These are phyloP conservation scores for Halcyon malimbica DNA, from an alignment of 2,113 vertebrate species.

Conservation along the genomic window DNA sequence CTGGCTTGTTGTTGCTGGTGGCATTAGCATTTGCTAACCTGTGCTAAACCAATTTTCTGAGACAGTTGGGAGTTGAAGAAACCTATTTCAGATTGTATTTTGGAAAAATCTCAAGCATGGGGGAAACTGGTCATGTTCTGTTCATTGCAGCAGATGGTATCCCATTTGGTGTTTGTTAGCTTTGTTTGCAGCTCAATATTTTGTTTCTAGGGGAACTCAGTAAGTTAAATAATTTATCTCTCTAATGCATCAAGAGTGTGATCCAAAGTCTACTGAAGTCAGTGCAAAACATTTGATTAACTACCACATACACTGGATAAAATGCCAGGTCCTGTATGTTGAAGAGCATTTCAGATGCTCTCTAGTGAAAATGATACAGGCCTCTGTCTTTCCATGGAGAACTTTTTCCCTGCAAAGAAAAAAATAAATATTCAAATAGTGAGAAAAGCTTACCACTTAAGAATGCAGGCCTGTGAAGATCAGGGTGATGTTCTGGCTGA, in stretches of 20 bases:
- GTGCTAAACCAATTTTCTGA: constrained; percentile 36
- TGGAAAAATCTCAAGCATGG: constrained; percentile 56
- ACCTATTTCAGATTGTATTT: constrained; percentile 62
- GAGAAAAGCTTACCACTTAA: not conserved
- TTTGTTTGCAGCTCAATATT: constrained; percentile 65
- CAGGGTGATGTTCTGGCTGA: not conserved
- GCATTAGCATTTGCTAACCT: constrained; percentile 29
- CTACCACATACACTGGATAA: constrained; percentile 28
- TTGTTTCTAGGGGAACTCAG: constrained; percentile 65
- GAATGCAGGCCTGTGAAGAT: not conserved
- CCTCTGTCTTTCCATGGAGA: constrained; percentile 12
- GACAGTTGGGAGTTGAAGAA: constrained; percentile 29
- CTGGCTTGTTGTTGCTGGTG: not conserved
- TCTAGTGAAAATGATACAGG: not conserved
- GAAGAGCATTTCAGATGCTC: constrained; percentile 15
- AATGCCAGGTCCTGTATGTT: constrained; percentile 42
- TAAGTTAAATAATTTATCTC: constrained; percentile 66
- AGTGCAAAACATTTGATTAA: constrained; percentile 57
- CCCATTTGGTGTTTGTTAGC: constrained; percentile 70
- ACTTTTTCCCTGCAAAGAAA: not conserved
- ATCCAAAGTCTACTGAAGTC: constrained; percentile 61
- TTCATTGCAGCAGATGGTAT: constrained; percentile 69
- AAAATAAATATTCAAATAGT: not conserved
- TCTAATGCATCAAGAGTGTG: constrained; percentile 48
- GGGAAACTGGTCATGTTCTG: constrained; percentile 41